A percentile compares a stretch with the other conserved stretches of the same genome.
These are phyloP conservation scores for Onychorhynchus coronatus DNA, from an alignment of 2,113 vertebrate genomes.

Conservation along the genomic window DNA sequence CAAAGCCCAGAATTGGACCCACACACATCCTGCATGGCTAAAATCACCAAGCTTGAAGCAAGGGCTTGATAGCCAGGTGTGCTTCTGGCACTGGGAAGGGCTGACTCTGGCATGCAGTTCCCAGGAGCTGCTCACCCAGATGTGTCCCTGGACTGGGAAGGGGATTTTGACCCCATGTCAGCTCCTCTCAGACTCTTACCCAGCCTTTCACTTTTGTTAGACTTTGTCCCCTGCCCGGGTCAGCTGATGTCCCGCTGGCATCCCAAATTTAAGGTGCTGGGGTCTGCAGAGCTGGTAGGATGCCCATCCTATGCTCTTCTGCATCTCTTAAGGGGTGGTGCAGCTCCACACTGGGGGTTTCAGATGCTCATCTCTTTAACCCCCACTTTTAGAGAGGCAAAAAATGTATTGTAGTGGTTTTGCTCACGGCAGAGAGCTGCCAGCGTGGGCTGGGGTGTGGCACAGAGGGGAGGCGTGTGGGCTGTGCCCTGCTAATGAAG, in stretches of 20 bases:
- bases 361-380: background rate
- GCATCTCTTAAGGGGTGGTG: background rate
- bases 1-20: background rate
- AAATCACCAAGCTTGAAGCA: background rate
- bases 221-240: background rate
- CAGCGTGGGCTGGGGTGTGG: accelerated
- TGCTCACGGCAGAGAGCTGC: background rate
- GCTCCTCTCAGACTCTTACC: background rate
- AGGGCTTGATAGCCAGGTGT: background rate
- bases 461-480: background rate
- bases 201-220: background rate
- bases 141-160: background rate
- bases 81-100: background rate
- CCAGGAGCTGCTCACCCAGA: background rate
- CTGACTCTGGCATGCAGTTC: background rate
- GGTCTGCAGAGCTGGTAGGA: background rate
- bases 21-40: background rate
- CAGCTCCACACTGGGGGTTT: background rate
- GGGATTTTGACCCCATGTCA: background rate
- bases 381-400: background rate
- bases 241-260: background rate
- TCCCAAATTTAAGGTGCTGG: background rate
- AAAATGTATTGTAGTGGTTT: background rate
- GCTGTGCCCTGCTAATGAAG: background rate
- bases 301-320: background rate